Conservation (phyloP, 2,888 invertebrate genomes). For the Molorchus minor region DNA sequence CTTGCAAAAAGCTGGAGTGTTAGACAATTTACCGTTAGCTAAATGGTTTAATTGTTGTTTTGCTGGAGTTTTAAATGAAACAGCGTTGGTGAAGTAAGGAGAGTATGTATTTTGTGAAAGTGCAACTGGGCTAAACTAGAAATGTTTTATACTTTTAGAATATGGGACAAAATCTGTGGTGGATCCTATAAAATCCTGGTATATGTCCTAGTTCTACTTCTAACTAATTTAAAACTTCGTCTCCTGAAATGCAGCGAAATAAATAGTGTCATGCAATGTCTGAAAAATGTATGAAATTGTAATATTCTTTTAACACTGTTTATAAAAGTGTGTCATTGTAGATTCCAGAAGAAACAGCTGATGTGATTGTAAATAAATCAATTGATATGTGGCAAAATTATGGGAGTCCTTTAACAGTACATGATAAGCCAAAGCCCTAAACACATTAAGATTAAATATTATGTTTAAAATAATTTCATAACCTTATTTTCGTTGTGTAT, state of each 20-base stretch:
- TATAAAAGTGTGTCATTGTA: conserved; percentile 57
- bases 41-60: conserved; percentile 87
- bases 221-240: conserved; percentile 75
- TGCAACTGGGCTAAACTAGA: no score
- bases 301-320: not conserved
- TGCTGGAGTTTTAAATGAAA: conserved; percentile 81
- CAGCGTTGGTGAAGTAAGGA: conserved; percentile 80
- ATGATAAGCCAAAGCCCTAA: conserved; percentile 58
- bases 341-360: conserved; percentile 83
- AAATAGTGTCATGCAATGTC: conserved; percentile 71
- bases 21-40: conserved; percentile 74
- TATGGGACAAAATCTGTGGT: conserved; percentile 90
- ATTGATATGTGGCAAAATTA: conserved; percentile 88
- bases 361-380: conserved; percentile 84
- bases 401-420: conserved; percentile 67
- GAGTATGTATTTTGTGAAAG: no score
- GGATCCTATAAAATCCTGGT: conserved; percentile 85
- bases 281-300: conserved; percentile 69
- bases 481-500: no score
- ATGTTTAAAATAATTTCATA: no score
- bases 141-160: conserved; percentile 72
- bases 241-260: conserved; percentile 70
- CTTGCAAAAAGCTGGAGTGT: conserved; percentile 71
- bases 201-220: conserved; percentile 78
- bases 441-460: not conserved